Evolutionary conservation across 2,797 vertebrate genomes (phyloP), one percentile per base, ranked within the genome.

Genomic region (Rhadinocentrus ornatus): DNA sequence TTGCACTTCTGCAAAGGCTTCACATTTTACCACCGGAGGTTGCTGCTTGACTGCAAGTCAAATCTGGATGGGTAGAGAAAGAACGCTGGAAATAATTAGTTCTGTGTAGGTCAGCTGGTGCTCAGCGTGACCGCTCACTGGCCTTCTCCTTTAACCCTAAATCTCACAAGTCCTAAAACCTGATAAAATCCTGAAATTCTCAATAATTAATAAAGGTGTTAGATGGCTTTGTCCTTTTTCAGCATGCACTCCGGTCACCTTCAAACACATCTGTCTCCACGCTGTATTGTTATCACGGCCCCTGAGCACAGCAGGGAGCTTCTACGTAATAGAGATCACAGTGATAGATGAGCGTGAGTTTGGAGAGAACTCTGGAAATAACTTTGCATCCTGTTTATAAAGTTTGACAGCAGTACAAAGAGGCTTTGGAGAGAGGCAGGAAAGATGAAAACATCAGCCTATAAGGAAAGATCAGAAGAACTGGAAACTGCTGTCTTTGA

Each of bases 311-410:
- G 88, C 57, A 60, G 92, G 85, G 87, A 81, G 82, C 77, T 59
- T 54, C 69, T 66, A 59, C 69, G n/a, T 90, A 77, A 90, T 86
- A 80, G 88, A 78, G 81, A 81, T 88, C 76, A 58, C 8, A 29
- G 81, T 94, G 94, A 94, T 94, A 92, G 90, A 94, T 93, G 92
- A 89, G 80, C 82, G 62, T 71, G 71, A 75, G 83, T 78, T 86
- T 79, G 80, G 75, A 83, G 78, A 79, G 82, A 80, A 82, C 81
- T 85, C 79, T 88, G 85, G 82, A 89, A 89, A 82, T 86, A 87
- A 82, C 79, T 78, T 41, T 48, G 78, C 70, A 86, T 80, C 73
- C 64, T 70, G 78, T 70, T 85, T 18, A 6, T 75, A 78, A 83
- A 83, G 71, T 70, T 72, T 81, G 83, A 87, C 77, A 69, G 71